Conservation (phyloP, 2,888 invertebrate species). For the Ochropacha duplaris region DNA sequence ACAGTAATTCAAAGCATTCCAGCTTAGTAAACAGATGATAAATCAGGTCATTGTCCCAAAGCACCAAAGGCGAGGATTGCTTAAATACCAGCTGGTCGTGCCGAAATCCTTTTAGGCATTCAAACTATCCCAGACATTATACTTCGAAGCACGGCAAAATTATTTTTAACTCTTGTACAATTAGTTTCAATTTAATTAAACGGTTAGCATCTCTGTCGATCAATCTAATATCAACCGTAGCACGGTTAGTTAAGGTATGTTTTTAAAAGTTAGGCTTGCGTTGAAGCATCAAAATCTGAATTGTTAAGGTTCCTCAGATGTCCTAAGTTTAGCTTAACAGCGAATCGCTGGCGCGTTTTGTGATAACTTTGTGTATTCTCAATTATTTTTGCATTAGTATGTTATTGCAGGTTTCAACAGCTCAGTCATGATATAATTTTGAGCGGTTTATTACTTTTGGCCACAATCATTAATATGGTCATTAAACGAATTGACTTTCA, state of each 20-base stretch:
- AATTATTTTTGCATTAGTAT: neutral
- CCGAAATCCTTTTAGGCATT: conserved; percentile 48
- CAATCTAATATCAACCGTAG: neutral
- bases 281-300: conserved; percentile 28
- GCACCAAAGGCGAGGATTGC: conserved; percentile 42
- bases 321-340: conserved; percentile 37
- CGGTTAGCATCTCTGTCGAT: neutral
- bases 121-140: conserved; percentile 25
- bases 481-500: no score
- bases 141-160: conserved; percentile 32
- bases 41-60: conserved; percentile 42
- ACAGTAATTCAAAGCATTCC: neutral
- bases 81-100: conserved; percentile 52
- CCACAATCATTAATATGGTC: no score
- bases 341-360: conserved; percentile 31
- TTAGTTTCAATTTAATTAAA: conserved; percentile 37
- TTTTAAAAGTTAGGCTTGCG: neutral
- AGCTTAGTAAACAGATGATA: conserved; percentile 33
- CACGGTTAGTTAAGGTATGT: neutral
- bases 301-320: conserved; percentile 44
- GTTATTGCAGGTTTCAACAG: no score
- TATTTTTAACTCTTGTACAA: conserved; percentile 32
- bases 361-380: conserved; percentile 34
- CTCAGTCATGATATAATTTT: no score
- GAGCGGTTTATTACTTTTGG: no score